Evolutionary conservation across 1,140 invertebrate species (phyloP).

Genomic region (Archivesica marissinica): DNA sequence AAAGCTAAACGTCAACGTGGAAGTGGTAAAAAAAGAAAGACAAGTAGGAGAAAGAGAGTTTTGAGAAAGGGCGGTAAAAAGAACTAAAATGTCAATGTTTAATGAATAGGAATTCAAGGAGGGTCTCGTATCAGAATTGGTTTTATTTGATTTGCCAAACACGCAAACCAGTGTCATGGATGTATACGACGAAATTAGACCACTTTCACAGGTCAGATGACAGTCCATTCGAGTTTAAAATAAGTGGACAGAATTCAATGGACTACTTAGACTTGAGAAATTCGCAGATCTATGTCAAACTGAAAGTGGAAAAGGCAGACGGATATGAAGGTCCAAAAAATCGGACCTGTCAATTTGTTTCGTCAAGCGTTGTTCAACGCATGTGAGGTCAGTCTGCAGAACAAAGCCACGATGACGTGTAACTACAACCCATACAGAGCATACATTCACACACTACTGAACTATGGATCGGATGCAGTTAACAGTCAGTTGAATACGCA

Average conservation of each 20-base stretch:
- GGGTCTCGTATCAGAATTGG: slow-evolving; percentile 32
- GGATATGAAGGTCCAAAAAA: neutral
- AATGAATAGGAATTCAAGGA: slow-evolving; percentile 6
- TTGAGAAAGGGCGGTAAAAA: neutral
- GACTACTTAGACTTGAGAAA: slow-evolving; percentile 42
- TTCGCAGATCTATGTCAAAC: slow-evolving; percentile 22
- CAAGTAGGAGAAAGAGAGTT: neutral
- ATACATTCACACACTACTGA: slow-evolving; percentile 27
- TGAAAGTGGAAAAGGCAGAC: neutral
- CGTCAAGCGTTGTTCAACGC: neutral
- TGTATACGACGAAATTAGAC: slow-evolving; percentile 55
- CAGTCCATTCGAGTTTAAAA: slow-evolving; percentile 58
- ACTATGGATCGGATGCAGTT: slow-evolving; percentile 30
- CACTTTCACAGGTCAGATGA: slow-evolving; percentile 52
- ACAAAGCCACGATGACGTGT: slow-evolving; percentile 29
- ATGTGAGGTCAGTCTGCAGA: neutral
- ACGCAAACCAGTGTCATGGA: slow-evolving; percentile 51
- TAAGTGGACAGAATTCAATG: slow-evolving; percentile 47
- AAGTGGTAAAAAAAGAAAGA: neutral
- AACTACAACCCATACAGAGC: slow-evolving; percentile 47
- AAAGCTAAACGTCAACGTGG: slow-evolving; percentile 1
- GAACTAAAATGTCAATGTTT: slow-evolving; percentile 24
- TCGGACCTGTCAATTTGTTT: neutral
- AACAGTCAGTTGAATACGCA: neutral
- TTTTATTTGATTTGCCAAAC: slow-evolving; percentile 45